Evolutionary conservation across 92 coral and sea anemone species (phyloP).

Genomic region (Diadumene lineata): DNA sequence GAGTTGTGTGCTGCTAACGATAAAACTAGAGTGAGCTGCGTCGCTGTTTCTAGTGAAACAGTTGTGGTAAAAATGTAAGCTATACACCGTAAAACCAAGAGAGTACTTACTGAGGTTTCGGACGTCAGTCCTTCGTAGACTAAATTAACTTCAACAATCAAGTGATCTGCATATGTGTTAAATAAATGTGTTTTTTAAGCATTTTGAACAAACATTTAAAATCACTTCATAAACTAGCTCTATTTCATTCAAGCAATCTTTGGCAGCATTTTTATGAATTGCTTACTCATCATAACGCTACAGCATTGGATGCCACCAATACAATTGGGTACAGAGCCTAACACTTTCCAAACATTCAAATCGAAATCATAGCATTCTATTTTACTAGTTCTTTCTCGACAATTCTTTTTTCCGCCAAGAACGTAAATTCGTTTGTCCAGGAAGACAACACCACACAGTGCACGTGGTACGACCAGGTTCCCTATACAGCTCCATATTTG

Average conservation of each 20-base stretch:
- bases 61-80: no score
- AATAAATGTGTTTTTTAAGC: no score
- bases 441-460: constrained; percentile 83
- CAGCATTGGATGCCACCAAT: constrained; percentile 95
- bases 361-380: constrained; percentile 84
- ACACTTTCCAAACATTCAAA: constrained; percentile 79
- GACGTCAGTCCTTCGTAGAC: no score
- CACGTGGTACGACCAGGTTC: constrained; percentile 76
- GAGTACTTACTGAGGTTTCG: no score
- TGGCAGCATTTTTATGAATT: constrained; percentile 61
- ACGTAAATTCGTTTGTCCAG: constrained; percentile 73
- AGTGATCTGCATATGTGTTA: no score
- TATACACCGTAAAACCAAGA: no score
- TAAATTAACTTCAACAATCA: no score
- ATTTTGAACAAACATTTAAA: background rate
- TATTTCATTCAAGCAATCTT: constrained; percentile 63
- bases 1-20: no score
- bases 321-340: constrained; percentile 90
- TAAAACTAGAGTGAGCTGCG: no score
- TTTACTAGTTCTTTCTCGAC: constrained; percentile 84
- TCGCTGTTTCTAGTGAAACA: no score
- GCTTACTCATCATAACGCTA: constrained; percentile 63
- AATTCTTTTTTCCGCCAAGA: constrained; percentile 93
- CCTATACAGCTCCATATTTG: constrained; percentile 77
- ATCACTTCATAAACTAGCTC: background rate